phyloP scores from a whole-genome alignment of 2,797 vertebrate genomes.

The Paguma larvata region DNA sequence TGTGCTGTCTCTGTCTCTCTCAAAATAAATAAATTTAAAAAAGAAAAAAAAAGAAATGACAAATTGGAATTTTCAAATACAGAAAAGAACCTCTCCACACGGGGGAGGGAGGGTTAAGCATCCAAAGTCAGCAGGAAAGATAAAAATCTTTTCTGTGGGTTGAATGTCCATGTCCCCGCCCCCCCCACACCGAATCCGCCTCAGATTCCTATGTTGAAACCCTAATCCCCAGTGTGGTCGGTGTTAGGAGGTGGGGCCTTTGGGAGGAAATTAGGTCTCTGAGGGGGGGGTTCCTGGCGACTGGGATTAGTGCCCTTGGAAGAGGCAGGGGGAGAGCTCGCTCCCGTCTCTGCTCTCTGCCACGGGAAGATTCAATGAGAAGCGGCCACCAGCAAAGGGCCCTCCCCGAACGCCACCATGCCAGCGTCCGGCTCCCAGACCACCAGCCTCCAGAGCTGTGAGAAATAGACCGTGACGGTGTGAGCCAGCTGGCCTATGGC shows the following conservation, averaged over 20 bases:
- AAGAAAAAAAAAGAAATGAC: neutral
- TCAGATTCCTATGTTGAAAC: neutral
- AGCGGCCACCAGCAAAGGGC: neutral
- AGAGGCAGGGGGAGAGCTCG: neutral
- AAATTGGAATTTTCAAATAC: neutral
- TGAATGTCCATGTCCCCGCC: neutral
- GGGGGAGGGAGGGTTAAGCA: neutral
- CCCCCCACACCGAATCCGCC: rapidly evolving
- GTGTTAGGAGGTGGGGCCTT: neutral
- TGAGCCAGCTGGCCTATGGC: neutral
- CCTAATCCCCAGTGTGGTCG: neutral
- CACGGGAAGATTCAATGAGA: neutral
- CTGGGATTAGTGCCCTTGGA: neutral
- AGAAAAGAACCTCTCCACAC: neutral
- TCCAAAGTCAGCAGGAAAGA: neutral
- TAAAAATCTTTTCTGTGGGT: neutral
- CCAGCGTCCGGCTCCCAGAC: neutral
- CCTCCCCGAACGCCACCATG: neutral
- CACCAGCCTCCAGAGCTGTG: neutral
- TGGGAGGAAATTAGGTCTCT: neutral
- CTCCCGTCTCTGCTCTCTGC: neutral
- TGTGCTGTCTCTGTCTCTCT: no score
- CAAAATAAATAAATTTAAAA: no score
- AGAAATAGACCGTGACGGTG: neutral
- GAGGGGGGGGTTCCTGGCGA: neutral